Base-by-base conservation (phyloP, 2,797 vertebrate genomes). In the Poeciliopsis infans region DNA sequence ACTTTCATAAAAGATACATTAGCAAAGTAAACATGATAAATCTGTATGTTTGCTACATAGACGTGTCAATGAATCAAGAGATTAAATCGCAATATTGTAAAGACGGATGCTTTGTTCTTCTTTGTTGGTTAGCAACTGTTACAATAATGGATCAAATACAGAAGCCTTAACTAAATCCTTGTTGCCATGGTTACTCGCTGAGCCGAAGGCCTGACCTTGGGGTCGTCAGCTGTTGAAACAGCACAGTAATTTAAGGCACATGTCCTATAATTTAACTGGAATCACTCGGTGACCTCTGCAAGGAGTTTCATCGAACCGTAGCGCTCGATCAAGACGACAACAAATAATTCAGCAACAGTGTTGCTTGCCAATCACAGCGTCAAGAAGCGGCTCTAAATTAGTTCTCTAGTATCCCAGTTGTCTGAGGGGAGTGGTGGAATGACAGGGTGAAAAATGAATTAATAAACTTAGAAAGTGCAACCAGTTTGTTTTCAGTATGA, bases 121-220 rank as follows among this genome's bases (percentile, higher is more conserved):
- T 39, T 11, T 72, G 16, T 7, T 6, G 20, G 31, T 73, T 25
- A 23, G n/a, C 55, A 28, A 57, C 28, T 36, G 28, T 59, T 59
- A 7, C 68, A 71, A 55, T 33, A 51, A 51, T 7, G 41, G 15
- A 33, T 45, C n/a, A 77, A 72, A 49, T 47, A 59, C 20, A 10
- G 31, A 72, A 45, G 15, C 25, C 61, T 28, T 64, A 41, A 51
- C 45, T 51, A 18, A n/a, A 43, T 51, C 33, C 11, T 28, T 74
- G 71, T 74, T 79, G 59, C 71, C 23, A 66, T 53, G 59, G 71
- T 66, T 23, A 74, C 77, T 41, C 18, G 39, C 23, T 25, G 5
- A 51, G 28, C n/a, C 5, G 12, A 28, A 46, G 23, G 51, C 51
- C 39, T 15, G 46, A 25, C 39, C 23, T 43, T 7, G 15, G n/a